Percentiles rank a stretch among this genome's conserved stretches.
Conservation (phyloP, 1,140 invertebrate species). For the Lithobius niger region DNA sequence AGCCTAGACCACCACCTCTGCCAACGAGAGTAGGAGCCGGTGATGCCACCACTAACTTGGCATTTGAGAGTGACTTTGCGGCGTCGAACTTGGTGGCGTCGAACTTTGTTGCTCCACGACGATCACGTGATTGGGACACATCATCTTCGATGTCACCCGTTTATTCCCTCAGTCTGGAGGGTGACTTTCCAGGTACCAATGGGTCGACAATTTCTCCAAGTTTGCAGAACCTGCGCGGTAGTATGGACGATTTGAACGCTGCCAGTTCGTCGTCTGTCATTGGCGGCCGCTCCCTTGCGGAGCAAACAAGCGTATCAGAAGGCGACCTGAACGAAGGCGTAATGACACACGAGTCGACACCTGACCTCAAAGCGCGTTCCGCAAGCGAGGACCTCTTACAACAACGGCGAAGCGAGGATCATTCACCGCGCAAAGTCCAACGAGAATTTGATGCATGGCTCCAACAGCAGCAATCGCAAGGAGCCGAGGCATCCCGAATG, state of each 20-base stretch:
- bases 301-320: conserved; percentile 1
- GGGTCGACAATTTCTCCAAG: conserved; percentile 39
- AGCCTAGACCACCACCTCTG: neutral
- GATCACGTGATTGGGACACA: too few relatives aligned
- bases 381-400: neutral
- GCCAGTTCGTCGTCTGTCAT: too few relatives aligned
- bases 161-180: conserved; percentile 15
- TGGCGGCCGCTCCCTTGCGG: conserved; percentile 3
- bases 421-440: neutral
- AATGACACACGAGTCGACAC: neutral
- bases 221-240: conserved; percentile 41
- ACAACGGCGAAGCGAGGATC: neutral
- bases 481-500: conserved; percentile 37
- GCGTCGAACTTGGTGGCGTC: too few relatives aligned
- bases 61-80: neutral
- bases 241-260: conserved; percentile 18
- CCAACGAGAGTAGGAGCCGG: neutral
- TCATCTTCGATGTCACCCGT: neutral
- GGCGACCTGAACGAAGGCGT: neutral
- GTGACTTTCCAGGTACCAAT: conserved; percentile 10
- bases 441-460: conserved; percentile 39
- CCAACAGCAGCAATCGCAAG: conserved; percentile 31
- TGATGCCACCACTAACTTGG: neutral
- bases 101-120: conserved; percentile 16
- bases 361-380: neutral